These are phyloP conservation scores for Dreissena rostriformis DNA, from an alignment of 1,140 invertebrate genomes.

Conservation along the genomic window DNA sequence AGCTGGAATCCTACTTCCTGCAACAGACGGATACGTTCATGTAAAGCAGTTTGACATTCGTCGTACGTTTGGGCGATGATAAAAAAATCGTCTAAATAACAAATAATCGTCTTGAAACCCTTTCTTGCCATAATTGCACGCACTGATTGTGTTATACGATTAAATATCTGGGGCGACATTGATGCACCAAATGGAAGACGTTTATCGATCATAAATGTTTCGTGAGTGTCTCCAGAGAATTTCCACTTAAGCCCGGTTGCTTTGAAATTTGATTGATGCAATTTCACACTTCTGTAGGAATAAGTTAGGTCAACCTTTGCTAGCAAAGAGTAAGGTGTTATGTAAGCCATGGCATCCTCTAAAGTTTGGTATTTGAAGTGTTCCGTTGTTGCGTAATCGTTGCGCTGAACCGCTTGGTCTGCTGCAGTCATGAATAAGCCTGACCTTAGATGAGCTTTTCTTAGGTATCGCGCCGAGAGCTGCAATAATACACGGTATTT, in stretches of 20 bases:
- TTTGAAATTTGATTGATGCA: constrained; percentile 33
- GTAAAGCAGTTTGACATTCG: neutral
- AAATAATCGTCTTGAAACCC: neutral
- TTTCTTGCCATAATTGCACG: neutral
- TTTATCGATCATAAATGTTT: neutral
- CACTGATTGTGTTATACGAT: neutral
- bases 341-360: neutral
- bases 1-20: constrained; percentile 34
- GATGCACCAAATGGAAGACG: neutral
- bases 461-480: constrained; percentile 27
- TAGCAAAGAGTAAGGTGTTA: constrained; percentile 16
- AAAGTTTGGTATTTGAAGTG: constrained; percentile 7
- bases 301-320: constrained; percentile 35
- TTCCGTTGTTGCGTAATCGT: constrained; percentile 12
- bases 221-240: neutral
- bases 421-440: constrained; percentile 22
- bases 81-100: constrained; percentile 44
- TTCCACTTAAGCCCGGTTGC: constrained; percentile 29
- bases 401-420: neutral
- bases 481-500: constrained; percentile 7
- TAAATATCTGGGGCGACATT: constrained; percentile 4
- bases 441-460: constrained; percentile 8
- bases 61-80: constrained; percentile 27
- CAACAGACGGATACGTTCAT: neutral
- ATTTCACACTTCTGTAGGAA: constrained; percentile 24